These are phyloP conservation scores for Eretmochelys imbricata DNA, from an alignment of 2,113 vertebrate genomes.

Conservation along the genomic window DNA sequence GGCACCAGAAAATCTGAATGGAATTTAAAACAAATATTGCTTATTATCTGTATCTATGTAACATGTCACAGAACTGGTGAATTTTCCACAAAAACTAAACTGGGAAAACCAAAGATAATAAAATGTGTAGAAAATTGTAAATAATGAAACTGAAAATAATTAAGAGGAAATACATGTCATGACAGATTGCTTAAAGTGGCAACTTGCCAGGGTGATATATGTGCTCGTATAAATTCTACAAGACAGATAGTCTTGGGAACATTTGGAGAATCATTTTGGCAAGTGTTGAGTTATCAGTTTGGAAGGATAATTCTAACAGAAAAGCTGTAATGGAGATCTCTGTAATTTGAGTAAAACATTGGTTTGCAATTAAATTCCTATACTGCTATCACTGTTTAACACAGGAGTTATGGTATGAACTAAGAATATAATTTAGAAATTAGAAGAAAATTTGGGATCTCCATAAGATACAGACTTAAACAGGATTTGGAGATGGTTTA, in stretches of 20 bases:
- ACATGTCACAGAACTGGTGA: not conserved
- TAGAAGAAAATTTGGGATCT: not conserved
- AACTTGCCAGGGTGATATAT: not conserved
- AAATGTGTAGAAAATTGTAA: not conserved
- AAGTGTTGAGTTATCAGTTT: not conserved
- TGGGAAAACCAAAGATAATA: not conserved
- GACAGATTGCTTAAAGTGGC: not conserved
- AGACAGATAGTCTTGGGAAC: not conserved
- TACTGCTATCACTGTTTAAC: not conserved
- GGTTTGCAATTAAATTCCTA: not conserved
- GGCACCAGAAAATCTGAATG: not conserved
- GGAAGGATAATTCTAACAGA: not conserved
- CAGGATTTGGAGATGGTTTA: not conserved
- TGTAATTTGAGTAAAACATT: not conserved
- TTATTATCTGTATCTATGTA: not conserved
- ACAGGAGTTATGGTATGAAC: not conserved
- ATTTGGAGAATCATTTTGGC: not conserved
- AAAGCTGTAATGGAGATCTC: not conserved
- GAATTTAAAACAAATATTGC: not conserved
- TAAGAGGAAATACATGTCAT: not conserved
- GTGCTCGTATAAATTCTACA: not conserved
- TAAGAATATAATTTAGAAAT: not conserved
- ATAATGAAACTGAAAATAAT: not conserved
- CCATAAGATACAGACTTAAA: rapidly evolving
- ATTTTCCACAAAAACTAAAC: not conserved